Conservation (phyloP, 2,113 vertebrate genomes). For the Peromyscus polionotus region DNA sequence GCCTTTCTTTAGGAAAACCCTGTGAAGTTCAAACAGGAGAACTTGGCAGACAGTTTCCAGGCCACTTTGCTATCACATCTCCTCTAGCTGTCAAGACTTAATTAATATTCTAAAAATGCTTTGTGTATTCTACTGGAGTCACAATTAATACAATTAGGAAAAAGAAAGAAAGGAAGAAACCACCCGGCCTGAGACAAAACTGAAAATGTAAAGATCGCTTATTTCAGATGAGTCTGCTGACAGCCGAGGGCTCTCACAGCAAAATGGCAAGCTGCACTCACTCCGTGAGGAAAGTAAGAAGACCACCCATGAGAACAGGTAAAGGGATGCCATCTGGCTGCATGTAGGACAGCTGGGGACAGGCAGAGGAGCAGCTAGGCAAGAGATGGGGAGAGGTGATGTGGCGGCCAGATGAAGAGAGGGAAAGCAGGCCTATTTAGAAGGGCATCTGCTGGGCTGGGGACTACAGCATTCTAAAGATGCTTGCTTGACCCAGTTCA, state of each 20-base stretch:
- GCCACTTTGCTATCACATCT: not conserved
- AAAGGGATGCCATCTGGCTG: not conserved
- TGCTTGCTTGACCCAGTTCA: not conserved
- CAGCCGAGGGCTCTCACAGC: not conserved
- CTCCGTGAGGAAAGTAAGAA: not conserved
- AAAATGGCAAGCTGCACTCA: not conserved
- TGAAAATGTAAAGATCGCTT: not conserved
- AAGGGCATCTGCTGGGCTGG: not conserved
- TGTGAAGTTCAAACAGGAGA: not conserved
- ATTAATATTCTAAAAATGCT: constrained; percentile 19
- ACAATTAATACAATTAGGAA: constrained; percentile 38
- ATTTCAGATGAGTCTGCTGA: not conserved
- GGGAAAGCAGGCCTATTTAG: not conserved
- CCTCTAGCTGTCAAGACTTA: not conserved
- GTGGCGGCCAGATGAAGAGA: not conserved
- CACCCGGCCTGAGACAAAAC: not conserved
- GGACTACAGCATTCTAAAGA: not conserved
- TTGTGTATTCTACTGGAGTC: not conserved
- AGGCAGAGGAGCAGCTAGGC: not conserved
- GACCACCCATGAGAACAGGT: rapidly evolving
- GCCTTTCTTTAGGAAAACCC: too few relatives aligned
- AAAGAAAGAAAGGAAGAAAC: not conserved
- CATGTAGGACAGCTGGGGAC: not conserved
- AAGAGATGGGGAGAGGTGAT: not conserved
- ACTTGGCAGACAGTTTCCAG: rapidly evolving